phyloP scores from a whole-genome alignment of 2,113 vertebrate species.

The Saimiri boliviensis region DNA sequence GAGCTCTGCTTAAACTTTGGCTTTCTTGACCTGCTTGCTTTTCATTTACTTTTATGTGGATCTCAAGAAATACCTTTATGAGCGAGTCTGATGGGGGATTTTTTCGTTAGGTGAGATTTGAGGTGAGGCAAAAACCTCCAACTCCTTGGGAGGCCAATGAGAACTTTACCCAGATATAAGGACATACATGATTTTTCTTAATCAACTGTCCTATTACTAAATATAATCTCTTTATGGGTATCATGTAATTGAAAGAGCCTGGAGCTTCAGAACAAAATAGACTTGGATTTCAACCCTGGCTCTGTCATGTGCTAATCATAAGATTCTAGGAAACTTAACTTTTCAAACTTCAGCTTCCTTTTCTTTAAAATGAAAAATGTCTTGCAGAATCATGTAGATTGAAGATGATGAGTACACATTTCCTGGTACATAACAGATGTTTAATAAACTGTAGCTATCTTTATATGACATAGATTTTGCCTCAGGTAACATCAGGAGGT shows the following conservation, averaged over 20 bases:
- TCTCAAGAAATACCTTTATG: neutral
- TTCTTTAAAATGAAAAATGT: neutral
- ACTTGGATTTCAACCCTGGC: neutral
- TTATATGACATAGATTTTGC: neutral
- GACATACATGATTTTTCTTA: neutral
- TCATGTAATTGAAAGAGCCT: neutral
- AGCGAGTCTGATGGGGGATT: neutral
- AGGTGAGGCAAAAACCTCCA: neutral
- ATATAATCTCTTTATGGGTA: neutral
- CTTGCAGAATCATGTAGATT: neutral
- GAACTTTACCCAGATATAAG: neutral
- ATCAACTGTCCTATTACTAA: neutral
- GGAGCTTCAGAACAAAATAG: neutral
- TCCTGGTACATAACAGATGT: neutral
- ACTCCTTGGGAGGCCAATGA: neutral
- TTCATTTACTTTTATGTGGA: neutral
- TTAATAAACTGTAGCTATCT: neutral
- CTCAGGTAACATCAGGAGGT: neutral
- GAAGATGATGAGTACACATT: neutral
- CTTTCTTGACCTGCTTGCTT: neutral
- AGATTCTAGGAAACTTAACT: neutral
- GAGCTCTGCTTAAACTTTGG: neutral
- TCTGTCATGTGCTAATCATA: neutral
- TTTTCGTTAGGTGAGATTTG: neutral
- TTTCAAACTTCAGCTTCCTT: neutral